Base-by-base conservation (phyloP, 2,797 vertebrate genomes). In the Tapirus indicus region DNA sequence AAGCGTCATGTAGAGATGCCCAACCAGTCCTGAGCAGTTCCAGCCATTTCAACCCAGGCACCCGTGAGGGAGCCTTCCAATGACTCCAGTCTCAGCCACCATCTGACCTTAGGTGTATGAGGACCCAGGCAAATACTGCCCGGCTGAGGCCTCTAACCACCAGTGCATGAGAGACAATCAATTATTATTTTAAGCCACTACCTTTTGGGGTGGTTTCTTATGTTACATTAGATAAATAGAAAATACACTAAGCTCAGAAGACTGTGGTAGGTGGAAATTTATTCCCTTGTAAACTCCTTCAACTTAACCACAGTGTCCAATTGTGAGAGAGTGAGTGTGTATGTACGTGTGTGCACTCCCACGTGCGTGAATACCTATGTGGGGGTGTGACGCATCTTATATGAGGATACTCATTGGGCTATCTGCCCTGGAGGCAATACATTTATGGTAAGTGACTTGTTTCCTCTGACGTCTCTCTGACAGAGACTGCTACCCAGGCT, bases 121-220 rank as follows among this genome's bases (percentile, higher is more conserved):
- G 0, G 38, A 21, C 21, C 9, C 2, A 0, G 13, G 47, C 0
- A 25, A 52, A 20, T 35, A 35, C 35, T 29, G 18, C 3, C 11
- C 18, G 69, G 7, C 20, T 17, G n/a, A 95, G n/a, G 10, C 14
- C 49, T 56, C 3, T 5, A 72, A 58, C 12, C 77, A 29, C 29
- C 38, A 86, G 20, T 66, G 8, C 16, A 16, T 58, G 52, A 52
- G n/a, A 79, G 14, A 82, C 4, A 64, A 91, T 49, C 62, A 52
- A 87, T 23, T 54, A 91, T 89, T 86, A 66, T 21, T 92, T 91
- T 35, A 85, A 86, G 35, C 32, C 3, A 79, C 38, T 66, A 38
- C 5, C 52, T 92, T 71, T 78, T 47, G 47, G 23, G 41, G 18
- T 77, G 25, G 13, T 56, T 85, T 90, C 10, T 66, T 85, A 32